Evolutionary conservation across 2,888 invertebrate genomes (phyloP), one percentile per base, ranked within the genome.

Genomic region (Therioaphis trifolii): DNA sequence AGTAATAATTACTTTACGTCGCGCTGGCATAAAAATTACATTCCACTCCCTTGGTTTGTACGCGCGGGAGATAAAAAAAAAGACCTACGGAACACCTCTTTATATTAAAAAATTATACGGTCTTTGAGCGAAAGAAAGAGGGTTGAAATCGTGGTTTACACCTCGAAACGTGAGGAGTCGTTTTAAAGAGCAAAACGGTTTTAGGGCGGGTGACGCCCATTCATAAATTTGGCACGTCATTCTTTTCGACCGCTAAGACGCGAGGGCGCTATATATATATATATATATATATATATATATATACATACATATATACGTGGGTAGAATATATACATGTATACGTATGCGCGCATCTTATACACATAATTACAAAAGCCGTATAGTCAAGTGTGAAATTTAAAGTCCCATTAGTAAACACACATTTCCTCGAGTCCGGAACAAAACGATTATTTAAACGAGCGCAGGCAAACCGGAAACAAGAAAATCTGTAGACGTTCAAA

Each of bases 91-190:
- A 24, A 58, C n/a, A n/a, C 9, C 66, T 18, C 11, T 24, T 46
- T 35, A 77, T 66, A 79, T 79, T 79, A 79, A 79, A 79, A 69
- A 79, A 79, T 79, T 69, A 79, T 79, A 69, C 55, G 78, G 77
- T 52, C 15, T 66, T 78, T 68, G 15, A 29, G 49, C 35, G 35
- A 40, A 40, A 79, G 9, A 58, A 61, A 29, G 52, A 43, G 52
- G 52, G 66, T 68, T 21, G 46, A 52, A 55, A 68, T 68, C 18
- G n/a, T 27, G 40, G 68, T 55, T 79, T 79, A 79, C 78, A 79
- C 78, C 78, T 79, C 27, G 55, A 40, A 52, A 69, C 63, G 63
- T 52, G 82, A 74, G 68, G 46, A 82, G 35, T 24, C 35, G 46
- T 82, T 82, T 61, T 49, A 49, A 40, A 61, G 69, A 61, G 35